These are phyloP conservation scores for Haliclona indistincta DNA, from an alignment of 37 sponge, comb jelly and placozoan species.

Conservation along the genomic window DNA sequence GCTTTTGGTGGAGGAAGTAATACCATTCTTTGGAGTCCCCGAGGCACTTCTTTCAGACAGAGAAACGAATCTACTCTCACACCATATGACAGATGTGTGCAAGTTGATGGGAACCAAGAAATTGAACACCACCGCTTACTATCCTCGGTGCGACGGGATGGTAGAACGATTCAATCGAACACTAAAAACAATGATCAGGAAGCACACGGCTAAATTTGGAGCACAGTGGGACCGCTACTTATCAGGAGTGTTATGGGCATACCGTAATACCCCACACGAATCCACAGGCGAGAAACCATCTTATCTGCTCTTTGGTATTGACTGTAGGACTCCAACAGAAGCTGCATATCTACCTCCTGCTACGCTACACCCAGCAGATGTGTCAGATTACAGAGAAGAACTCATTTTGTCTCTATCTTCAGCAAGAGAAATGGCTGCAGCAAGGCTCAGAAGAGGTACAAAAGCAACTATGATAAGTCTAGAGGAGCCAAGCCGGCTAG, in stretches of 20 bases:
- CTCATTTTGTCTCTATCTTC: slow-evolving; percentile 9
- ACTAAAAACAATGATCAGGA: slow-evolving; percentile 27
- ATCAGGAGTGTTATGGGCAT: too few relatives aligned
- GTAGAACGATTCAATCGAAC: too few relatives aligned
- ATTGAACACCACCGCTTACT: slow-evolving; percentile 54
- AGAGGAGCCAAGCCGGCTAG: not conserved
- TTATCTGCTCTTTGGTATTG: slow-evolving; percentile 41
- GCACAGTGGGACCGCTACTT: slow-evolving; percentile 43
- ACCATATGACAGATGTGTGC: slow-evolving; percentile 23
- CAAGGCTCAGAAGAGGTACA: slow-evolving; percentile 15
- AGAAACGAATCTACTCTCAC: slow-evolving; percentile 15
- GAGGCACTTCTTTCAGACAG: slow-evolving; percentile 30
- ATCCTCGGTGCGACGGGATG: too few relatives aligned
- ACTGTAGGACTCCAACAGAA: slow-evolving; percentile 21
- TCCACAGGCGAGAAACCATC: slow-evolving; percentile 35
- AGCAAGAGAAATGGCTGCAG: slow-evolving; percentile 19
- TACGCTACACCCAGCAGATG: not conserved
- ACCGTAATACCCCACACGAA: slow-evolving; percentile 32
- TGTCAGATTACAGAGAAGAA: slow-evolving; percentile 26
- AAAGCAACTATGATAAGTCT: slow-evolving; percentile 27
- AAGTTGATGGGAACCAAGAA: slow-evolving; percentile 32
- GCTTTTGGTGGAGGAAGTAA: slow-evolving; percentile 23
- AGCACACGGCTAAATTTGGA: slow-evolving; percentile 23
- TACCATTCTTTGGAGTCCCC: slow-evolving; percentile 36
- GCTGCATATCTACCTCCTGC: slow-evolving; percentile 15